Evolutionary conservation across 1,140 invertebrate species (phyloP).

Genomic region (Macrobrachium nipponense): DNA sequence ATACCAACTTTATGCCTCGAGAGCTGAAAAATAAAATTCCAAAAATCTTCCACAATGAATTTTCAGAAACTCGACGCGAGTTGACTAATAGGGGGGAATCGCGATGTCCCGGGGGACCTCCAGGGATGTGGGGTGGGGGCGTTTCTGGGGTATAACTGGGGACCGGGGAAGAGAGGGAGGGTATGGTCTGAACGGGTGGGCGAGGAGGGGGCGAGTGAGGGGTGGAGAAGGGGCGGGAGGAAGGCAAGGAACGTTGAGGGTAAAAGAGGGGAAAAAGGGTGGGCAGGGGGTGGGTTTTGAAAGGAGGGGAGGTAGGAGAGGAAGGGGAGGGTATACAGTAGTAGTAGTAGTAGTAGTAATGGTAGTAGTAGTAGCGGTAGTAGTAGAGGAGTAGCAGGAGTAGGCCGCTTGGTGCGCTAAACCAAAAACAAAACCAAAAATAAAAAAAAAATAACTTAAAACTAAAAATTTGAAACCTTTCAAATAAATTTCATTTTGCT

Average conservation of each 20-base stretch:
- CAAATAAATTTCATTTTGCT: no score
- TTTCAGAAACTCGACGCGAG: conserved; percentile 4
- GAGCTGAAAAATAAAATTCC: conserved; percentile 5
- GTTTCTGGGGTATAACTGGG: not conserved
- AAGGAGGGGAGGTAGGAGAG: not conserved
- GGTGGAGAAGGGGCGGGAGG: not conserved
- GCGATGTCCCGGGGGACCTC: not conserved
- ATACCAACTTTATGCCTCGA: not conserved
- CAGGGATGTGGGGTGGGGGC: not conserved
- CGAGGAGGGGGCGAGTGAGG: not conserved
- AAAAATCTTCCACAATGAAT: not conserved
- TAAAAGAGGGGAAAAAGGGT: not conserved
- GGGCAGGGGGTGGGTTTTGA: not conserved
- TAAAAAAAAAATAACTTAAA: conserved; percentile 7
- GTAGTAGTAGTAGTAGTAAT: conserved; percentile 22
- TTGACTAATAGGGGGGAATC: not conserved
- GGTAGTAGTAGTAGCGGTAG: conserved; percentile 18
- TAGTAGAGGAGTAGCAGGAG: conserved; percentile 6
- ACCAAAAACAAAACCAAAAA: no score
- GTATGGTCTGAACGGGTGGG: not conserved
- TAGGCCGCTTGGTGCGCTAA: not conserved
- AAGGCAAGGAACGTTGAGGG: no score
- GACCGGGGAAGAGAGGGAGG: not conserved
- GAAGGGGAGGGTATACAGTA: not conserved
- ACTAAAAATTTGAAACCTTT: not conserved